These are phyloP conservation scores for Muntiacus reevesi DNA, from an alignment of 2,113 vertebrate genomes.

Conservation along the genomic window DNA sequence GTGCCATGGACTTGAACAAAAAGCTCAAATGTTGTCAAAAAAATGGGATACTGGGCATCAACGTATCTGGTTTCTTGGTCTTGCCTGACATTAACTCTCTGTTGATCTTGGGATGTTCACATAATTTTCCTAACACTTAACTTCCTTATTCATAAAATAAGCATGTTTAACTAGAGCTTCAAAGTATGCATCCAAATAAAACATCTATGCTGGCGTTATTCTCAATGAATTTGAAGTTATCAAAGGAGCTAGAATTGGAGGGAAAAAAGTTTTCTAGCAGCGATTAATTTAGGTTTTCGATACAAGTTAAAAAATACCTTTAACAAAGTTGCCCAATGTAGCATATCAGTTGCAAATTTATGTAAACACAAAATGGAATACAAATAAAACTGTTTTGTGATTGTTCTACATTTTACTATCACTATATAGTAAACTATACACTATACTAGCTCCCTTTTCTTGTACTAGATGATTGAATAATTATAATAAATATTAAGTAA, in stretches of 20 bases:
- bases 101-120: neutral
- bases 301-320: neutral
- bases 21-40: neutral
- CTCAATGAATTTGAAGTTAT: neutral
- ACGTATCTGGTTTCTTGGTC: no score
- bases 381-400: neutral
- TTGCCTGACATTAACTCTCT: neutral
- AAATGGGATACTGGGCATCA: rapidly evolving
- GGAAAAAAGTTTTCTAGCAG: neutral
- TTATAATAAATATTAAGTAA: neutral
- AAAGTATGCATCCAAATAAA: neutral
- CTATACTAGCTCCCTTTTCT: neutral
- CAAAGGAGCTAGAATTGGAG: neutral
- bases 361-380: neutral
- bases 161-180: neutral
- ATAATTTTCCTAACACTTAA: neutral
- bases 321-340: neutral
- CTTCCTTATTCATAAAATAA: neutral
- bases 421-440: neutral
- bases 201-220: neutral
- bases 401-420: neutral
- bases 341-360: neutral
- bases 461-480: neutral
- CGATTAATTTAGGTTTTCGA: neutral
- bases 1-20: neutral